Base-by-base conservation (phyloP, 2,888 invertebrate species). In the Tolmerus cingulatus region DNA sequence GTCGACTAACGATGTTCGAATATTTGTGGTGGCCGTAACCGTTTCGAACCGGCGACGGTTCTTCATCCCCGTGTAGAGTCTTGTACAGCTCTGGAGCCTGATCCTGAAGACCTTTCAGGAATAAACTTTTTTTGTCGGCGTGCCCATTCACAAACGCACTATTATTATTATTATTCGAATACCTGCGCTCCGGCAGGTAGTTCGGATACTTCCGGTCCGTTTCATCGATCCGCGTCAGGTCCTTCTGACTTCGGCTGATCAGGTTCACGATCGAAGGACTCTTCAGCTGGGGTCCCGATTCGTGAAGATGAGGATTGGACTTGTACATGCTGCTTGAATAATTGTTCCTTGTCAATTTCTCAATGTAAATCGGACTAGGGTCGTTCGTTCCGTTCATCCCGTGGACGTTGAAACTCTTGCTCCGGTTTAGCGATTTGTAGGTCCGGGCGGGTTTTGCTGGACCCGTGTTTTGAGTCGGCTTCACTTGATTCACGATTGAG, bases 241-340 rank as follows among this genome's bases (percentile, higher is more conserved):
- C 97, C 88, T 95, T 94, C 91, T 97, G 96, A 92, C 97, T 97
- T 89, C 97, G 94, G 91, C 96, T 97, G 88, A 97, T 96, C 89
- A 97, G 96, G 87, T 97, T 97, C 57, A 97, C 96, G 89, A 97
- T 96, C 66, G 97, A 97, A 0, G 97, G 97, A 91, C 97, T 97
- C 91, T 97, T 97, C 9, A 97, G 93, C 87, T 96, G 95, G 89
- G 95, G 95, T 0, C 95, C 92, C 9, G 94, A 95, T 90, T 96
- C 96, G 90, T 95, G 95, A 77, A 97, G 93, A 91, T 97, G 96
- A 51, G 96, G 96, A 92, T 96, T 96, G 4, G 96, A 96, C 91
- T 96, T 96, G 92, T 96, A 96, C 92, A 96, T 95, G 87, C 76
- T 86, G 74, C 78, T 88, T 88, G 94, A 93, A 89, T 92, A 91